Evolutionary conservation across 2,888 invertebrate species (phyloP), one percentile per base, ranked within the genome.

Genomic region (Metalampra italica): DNA sequence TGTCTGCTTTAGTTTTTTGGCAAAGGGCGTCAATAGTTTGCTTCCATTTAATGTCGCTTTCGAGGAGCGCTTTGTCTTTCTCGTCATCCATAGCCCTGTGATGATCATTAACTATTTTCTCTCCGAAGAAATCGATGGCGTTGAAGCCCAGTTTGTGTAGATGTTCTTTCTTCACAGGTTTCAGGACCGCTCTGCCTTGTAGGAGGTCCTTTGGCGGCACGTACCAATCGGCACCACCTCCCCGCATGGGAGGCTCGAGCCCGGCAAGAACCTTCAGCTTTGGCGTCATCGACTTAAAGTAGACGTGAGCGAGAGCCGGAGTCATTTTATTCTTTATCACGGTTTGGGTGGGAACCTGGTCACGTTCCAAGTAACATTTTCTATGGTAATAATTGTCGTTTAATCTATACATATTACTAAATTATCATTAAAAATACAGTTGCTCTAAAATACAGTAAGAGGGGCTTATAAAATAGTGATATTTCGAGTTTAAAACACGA

Each of bases 171-270:
- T 68, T 68, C 0, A 77, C 49, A 0, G 89, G 86, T 56, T 78
- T 80, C 37, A 87, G 51, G 9, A 83, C 79, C 3, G 66, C 55
- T 50, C 71, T 73, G 13, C 85, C 76, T 51, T 66, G 54, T 1
- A 86, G 64, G 1, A 83, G 56, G 1, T 84, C 80, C 37, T 69
- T 52, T 0, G 89, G 85, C 3, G 85, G 77, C 38, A 78, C 59
- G 56, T 67, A 83, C 86, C 87, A 87, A 49, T 82, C 78, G 48
- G 40, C 67, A 0, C 88, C 88, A 0, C 82, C 86, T 7, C 88
- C 87, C 56, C 75, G 75, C 64, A 88, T 61, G 0, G 71, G 67
- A 0, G 89, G 89, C 52, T 85, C 80, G 0, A 89, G 59, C 0
- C 88, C 88, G 1, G 86, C 87, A 0, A 86, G 60, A 1, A 74